Evolutionary conservation across 2,113 vertebrate species (phyloP), one percentile per base, ranked within the genome.

Genomic region (Gnathonemus echidnorhynchus): DNA sequence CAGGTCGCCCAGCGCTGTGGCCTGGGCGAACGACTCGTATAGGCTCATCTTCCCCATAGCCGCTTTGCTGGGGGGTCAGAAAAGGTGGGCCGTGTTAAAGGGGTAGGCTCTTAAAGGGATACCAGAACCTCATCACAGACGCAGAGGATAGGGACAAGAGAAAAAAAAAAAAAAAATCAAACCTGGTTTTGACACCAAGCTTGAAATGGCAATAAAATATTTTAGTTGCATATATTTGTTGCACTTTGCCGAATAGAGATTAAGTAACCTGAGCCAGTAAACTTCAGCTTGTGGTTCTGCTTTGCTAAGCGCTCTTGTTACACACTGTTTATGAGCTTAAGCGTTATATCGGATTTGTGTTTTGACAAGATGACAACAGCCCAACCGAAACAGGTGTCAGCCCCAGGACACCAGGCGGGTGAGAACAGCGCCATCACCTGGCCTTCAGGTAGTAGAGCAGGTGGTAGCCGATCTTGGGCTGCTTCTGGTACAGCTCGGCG

Each of bases 391-490:
- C 42, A 2, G 15, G 1, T 45, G 42, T 83, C 77, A 21, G 35
- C 39, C 77, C 1, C 42, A 11, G 45, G 21, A 48, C 27, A 3
- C 46, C 19, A 24, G 48, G 45, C 42, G 21, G 84, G n/a, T 27
- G n/a, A 49, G 84, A 50, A 48, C 45, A 31, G 84, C n/a, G 24
- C 84, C 90, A 19, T 48, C 87, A 99, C 98, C 98, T 99, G 94
- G 98, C 98, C 89, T 97, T 95, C 83, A 99, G 95, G 93, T 99
- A 99, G 95, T 98, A 99, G 0, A 99, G 96, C 52, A 99, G 97
- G 94, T 99, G 98, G 90, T 98, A 99, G 0, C 98, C 98, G 0
- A 99, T 98, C 96, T 99, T 99, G 90, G 98, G 98, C 89, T 99
- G 98, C 84, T 98, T 99, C 96, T 99, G 98, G 24, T 99, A 99